Evolutionary conservation across 2,797 vertebrate species (phyloP), one percentile per base, ranked within the genome.

Genomic region (Leptodactylus fallax): DNA sequence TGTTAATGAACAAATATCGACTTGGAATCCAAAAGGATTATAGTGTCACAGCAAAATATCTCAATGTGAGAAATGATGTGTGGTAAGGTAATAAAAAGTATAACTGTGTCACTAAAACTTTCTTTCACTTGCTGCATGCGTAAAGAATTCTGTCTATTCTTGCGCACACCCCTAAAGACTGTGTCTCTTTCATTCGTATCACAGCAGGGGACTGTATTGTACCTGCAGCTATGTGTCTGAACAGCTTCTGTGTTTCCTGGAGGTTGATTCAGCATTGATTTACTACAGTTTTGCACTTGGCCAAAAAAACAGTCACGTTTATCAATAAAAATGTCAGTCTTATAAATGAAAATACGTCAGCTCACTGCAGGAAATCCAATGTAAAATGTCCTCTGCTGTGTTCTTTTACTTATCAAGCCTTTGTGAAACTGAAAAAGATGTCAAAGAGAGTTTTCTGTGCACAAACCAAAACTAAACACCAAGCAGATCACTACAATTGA

Each of bases 181-280:
- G 45, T 65, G 63, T 86, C 85, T 88, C 71, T 85, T 86, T 89
- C 79, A 86, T 86, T 86, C 49, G 84, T 23, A 78, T 78, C 83
- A 36, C 88, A 78, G 88, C 84, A 82, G 83, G 87, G 36, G 19
- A 58, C 79, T 67, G 71, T 36, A 89, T 86, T 89, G 79, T 82
- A 89, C 88, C 88, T 83, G 69, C 88, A 86, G 88, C 83, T 86
- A 89, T 89, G 88, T 89, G 88, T 89, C 88, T 89, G 88, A 78
- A 82, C 79, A 82, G 79, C 51, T 78, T 89, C 88, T 86, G 19
- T 78, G 88, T 81, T 86, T 86, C 84, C 87, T 58, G 51, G 79
- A 83, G 79, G 21, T 56, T 89, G 79, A 82, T 86, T 86, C 78
- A 69, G 36, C 72, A 86, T 89, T 86, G 88, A 89, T 89, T 86